Percentiles rank a stretch among this genome's conserved stretches.
Conservation (phyloP, 2,888 invertebrate species). For the Synanthedon formicaeformis region DNA sequence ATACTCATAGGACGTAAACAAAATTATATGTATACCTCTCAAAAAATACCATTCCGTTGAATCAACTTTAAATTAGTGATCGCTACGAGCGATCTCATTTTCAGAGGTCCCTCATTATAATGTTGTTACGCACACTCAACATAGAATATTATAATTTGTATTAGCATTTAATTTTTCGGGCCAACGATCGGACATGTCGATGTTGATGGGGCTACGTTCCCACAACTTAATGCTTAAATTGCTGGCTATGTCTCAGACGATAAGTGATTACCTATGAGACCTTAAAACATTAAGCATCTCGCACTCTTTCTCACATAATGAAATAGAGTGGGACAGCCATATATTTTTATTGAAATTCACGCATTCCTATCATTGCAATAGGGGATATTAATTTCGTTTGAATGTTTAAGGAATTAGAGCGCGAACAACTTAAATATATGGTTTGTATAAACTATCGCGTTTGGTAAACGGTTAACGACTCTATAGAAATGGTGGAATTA, state of each 20-base stretch:
- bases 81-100: conserved; percentile 58
- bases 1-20: no score
- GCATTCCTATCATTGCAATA: neutral
- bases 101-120: conserved; percentile 50
- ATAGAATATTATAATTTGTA: conserved; percentile 58
- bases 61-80: conserved; percentile 37
- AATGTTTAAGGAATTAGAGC: neutral
- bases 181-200: conserved; percentile 42
- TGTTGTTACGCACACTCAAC: conserved; percentile 56
- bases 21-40: no score
- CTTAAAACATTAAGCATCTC: neutral
- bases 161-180: conserved; percentile 68
- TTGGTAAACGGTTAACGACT: neutral
- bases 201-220: conserved; percentile 33
- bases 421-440: neutral
- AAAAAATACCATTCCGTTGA: neutral
- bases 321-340: neutral
- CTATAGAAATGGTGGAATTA: neutral
- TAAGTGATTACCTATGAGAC: conserved; percentile 1
- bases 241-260: conserved; percentile 23
- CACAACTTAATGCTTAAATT: conserved; percentile 34
- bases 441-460: neutral
- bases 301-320: neutral
- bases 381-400: neutral
- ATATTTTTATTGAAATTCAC: neutral